These are phyloP conservation scores for Margarornis squamiger DNA, from an alignment of 2,797 vertebrate species.

Conservation along the genomic window DNA sequence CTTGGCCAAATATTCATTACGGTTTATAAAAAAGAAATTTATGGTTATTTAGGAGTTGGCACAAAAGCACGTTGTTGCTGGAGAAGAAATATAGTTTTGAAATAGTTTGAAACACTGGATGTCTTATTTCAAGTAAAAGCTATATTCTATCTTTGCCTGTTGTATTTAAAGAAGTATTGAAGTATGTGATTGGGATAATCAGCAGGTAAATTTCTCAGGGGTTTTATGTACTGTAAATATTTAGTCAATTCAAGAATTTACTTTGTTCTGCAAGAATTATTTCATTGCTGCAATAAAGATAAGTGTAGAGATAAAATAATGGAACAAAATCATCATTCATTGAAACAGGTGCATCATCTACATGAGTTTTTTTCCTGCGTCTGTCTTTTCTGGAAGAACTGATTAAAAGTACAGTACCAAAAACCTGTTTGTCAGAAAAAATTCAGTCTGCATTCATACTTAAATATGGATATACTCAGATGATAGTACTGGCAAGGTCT, in stretches of 20 bases:
- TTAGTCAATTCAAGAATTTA: slow-evolving; percentile 13
- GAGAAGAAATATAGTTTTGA: slow-evolving; percentile 69
- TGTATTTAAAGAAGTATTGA: neutral
- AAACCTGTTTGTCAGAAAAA: neutral
- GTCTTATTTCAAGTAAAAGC: slow-evolving; percentile 43
- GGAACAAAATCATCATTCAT: neutral
- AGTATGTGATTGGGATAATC: neutral
- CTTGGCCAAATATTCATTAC: slow-evolving; percentile 77
- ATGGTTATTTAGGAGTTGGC: slow-evolving; percentile 76
- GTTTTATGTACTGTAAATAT: slow-evolving; percentile 7
- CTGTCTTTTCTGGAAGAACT: neutral
- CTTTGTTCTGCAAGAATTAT: slow-evolving; percentile 14
- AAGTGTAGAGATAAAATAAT: neutral
- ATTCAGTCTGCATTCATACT: neutral
- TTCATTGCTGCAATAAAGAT: neutral
- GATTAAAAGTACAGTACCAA: neutral
- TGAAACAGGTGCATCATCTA: slow-evolving; percentile 21
- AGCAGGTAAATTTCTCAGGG: neutral
- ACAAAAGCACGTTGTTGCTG: slow-evolving; percentile 64
- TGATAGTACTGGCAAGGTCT: neutral
- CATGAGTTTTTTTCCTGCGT: neutral
- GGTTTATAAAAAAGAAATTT: slow-evolving; percentile 77
- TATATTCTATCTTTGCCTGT: neutral
- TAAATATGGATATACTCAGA: neutral
- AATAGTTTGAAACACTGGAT: slow-evolving; percentile 44